Evolutionary conservation across 2,888 invertebrate species (phyloP).

Genomic region (Pseudanteris insignis): DNA sequence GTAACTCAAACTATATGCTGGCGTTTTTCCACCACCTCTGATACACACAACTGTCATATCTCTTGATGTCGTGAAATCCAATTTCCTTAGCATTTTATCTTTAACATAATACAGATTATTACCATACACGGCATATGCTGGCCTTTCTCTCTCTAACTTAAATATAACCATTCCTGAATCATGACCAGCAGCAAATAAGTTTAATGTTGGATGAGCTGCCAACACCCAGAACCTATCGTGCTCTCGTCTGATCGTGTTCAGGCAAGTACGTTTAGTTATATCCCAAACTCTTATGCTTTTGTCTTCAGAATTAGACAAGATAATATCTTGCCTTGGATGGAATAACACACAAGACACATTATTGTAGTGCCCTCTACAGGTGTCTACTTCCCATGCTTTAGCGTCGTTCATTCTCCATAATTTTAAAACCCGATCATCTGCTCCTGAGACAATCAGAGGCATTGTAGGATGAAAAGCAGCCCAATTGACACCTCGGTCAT

Average conservation of each 20-base stretch:
- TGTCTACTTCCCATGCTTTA: slow-evolving; percentile 99
- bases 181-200: slow-evolving; percentile 99
- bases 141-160: slow-evolving; percentile 92
- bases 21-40: slow-evolving; percentile 80
- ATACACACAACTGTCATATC: slow-evolving; percentile 94
- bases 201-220: slow-evolving; percentile 91
- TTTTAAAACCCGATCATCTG: slow-evolving; percentile 98
- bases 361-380: slow-evolving; percentile 99
- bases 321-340: slow-evolving; percentile 96
- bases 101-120: slow-evolving; percentile 96
- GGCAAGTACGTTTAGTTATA: slow-evolving; percentile 91
- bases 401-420: slow-evolving; percentile 98
- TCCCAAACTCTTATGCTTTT: slow-evolving; percentile 99
- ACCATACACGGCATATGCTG: slow-evolving; percentile 93
- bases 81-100: slow-evolving; percentile 86
- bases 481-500: slow-evolving; percentile 99
- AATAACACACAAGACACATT: slow-evolving; percentile 98
- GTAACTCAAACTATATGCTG: slow-evolving; percentile 89
- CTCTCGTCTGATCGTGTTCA: slow-evolving; percentile 93
- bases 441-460: slow-evolving; percentile 95
- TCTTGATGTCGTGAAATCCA: slow-evolving; percentile 93
- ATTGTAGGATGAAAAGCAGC: slow-evolving; percentile 94
- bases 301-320: slow-evolving; percentile 97
- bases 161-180: slow-evolving; percentile 93
- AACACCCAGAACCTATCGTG: slow-evolving; percentile 98